These are phyloP conservation scores for Odontocolon sp. DNA, from an alignment of 2,888 invertebrate species.

Conservation along the genomic window DNA sequence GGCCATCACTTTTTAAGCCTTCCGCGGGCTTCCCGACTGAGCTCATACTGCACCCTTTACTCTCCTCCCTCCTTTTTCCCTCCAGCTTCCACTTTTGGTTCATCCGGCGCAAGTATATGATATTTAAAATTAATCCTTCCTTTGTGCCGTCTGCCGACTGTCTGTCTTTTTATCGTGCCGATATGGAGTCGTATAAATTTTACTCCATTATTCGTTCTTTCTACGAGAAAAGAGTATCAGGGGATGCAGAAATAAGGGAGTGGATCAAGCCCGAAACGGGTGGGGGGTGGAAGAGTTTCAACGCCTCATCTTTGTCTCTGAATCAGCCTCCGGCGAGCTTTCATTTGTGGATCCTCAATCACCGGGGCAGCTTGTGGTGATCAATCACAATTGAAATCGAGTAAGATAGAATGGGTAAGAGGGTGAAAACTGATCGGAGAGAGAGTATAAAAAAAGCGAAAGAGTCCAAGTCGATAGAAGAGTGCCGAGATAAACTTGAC, in stretches of 20 bases:
- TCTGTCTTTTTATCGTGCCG: slow-evolving; percentile 79
- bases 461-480: slow-evolving; percentile 29
- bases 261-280: slow-evolving; percentile 49
- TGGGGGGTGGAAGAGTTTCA: too few species aligned
- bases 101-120: slow-evolving; percentile 70
- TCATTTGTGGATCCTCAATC: slow-evolving; percentile 78
- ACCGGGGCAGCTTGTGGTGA: slow-evolving; percentile 70
- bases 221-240: slow-evolving; percentile 34
- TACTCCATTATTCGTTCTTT: slow-evolving; percentile 75
- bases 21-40: slow-evolving; percentile 35
- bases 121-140: slow-evolving; percentile 81
- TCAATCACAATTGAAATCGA: slow-evolving; percentile 79
- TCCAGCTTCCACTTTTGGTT: slow-evolving; percentile 64
- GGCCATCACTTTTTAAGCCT: slow-evolving; percentile 51
- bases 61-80: slow-evolving; percentile 10
- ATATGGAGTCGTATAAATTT: slow-evolving; percentile 80
- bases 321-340: slow-evolving; percentile 68
- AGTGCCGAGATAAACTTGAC: neutral
- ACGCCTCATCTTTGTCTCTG: too few species aligned
- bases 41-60: slow-evolving; percentile 2
- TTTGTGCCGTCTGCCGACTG: slow-evolving; percentile 75
- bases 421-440: slow-evolving; percentile 35
- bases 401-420: slow-evolving; percentile 65
- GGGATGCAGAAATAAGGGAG: slow-evolving; percentile 58
- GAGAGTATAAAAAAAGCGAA: slow-evolving; percentile 7